These are phyloP conservation scores for Danaus chrysippus DNA, from an alignment of 2,888 invertebrate genomes.

Conservation along the genomic window DNA sequence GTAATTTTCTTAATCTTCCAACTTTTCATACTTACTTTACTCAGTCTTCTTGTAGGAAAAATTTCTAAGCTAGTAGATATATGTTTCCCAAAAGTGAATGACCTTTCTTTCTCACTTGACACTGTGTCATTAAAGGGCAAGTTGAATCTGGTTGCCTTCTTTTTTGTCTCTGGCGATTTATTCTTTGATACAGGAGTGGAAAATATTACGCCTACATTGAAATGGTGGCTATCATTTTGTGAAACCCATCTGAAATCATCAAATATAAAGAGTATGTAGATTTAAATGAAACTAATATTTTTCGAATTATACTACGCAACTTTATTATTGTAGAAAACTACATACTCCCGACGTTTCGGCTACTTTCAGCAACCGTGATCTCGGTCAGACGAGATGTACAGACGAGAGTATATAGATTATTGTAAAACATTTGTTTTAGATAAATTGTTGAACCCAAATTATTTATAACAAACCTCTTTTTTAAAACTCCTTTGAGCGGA, in stretches of 20 bases:
- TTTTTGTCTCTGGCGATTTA: constrained; percentile 62
- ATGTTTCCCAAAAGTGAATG: constrained; percentile 64
- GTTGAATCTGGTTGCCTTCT: constrained; percentile 82
- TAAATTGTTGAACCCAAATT: too few species aligned
- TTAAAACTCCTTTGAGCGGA: constrained; percentile 79
- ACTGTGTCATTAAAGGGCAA: constrained; percentile 73
- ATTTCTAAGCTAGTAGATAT: constrained; percentile 74
- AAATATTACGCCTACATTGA: constrained; percentile 85
- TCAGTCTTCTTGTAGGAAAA: constrained; percentile 70
- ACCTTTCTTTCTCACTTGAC: constrained; percentile 63
- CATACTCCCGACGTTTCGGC: too few species aligned
- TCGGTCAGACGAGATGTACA: too few species aligned
- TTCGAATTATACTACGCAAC: too few species aligned
- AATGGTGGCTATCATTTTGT: constrained; percentile 79
- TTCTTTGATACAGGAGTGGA: constrained; percentile 84
- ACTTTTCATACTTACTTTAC: constrained; percentile 51
- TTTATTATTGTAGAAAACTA: too few species aligned
- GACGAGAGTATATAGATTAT: too few species aligned
- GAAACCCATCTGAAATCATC: constrained; percentile 70
- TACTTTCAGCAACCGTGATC: too few species aligned
- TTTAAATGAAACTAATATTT: too few species aligned
- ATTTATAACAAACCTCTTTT: constrained; percentile 67
- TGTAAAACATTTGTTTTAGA: too few species aligned
- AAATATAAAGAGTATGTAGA: too few species aligned
- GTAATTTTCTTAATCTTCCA: too few species aligned